Percentiles rank a stretch among this genome's conserved stretches.
Conservation (phyloP, 2,888 invertebrate species). For the Quadroppia sp. region DNA sequence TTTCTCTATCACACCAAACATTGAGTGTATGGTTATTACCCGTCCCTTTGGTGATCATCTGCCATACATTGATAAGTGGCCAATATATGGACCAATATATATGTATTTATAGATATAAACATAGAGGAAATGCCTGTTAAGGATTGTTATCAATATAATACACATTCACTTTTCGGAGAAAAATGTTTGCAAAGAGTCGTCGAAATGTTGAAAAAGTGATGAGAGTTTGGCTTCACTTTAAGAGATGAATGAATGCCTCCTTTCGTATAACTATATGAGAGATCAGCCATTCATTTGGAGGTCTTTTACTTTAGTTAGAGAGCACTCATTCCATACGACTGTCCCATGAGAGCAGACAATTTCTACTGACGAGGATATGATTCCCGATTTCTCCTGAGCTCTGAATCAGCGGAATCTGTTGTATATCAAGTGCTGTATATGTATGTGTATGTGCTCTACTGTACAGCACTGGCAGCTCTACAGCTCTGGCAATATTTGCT, state of each 20-base stretch:
- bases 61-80: slow-evolving; percentile 18
- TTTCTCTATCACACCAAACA: neutral
- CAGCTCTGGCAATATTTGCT: neutral
- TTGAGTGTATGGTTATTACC: neutral
- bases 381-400: neutral
- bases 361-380: slow-evolving; percentile 13
- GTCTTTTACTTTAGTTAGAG: neutral
- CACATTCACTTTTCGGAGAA: slow-evolving; percentile 9
- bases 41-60: slow-evolving; percentile 19
- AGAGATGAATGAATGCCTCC: slow-evolving; percentile 21
- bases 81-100: slow-evolving; percentile 9
- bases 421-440: neutral
- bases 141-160: slow-evolving; percentile 28
- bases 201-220: neutral
- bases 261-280: neutral
- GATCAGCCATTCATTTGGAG: neutral
- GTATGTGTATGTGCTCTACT: neutral
- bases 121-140: neutral
- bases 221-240: neutral
- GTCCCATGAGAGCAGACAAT: slow-evolving; percentile 1
- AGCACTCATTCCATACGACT: neutral
- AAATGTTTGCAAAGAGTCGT: neutral
- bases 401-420: slow-evolving; percentile 27
- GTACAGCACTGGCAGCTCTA: neutral
- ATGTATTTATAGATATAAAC: neutral